Percentiles rank a stretch among this genome's conserved stretches.
Evolutionary conservation across 2,113 vertebrate species (phyloP).

Genomic region (Phrynocephalus versicolor): DNA sequence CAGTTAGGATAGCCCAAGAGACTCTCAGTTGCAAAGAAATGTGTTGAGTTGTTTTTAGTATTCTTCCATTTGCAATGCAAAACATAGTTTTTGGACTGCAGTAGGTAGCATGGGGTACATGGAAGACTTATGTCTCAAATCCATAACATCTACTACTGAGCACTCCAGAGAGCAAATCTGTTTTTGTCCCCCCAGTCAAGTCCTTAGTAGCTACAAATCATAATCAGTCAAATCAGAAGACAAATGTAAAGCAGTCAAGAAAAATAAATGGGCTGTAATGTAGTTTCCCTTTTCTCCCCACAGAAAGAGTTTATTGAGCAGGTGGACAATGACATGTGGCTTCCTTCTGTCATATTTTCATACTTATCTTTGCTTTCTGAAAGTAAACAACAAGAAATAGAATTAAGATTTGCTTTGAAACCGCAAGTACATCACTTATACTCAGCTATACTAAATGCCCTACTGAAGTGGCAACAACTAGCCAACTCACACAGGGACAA

Average conservation of each 20-base stretch:
- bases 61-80: constrained; percentile 61
- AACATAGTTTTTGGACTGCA: constrained; percentile 44
- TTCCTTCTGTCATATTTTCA: constrained; percentile 86
- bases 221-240: constrained; percentile 58
- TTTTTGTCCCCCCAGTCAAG: constrained; percentile 54
- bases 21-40: constrained; percentile 51
- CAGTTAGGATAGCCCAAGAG: constrained; percentile 59
- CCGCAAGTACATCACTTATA: not conserved
- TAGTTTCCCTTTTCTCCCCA: constrained; percentile 56
- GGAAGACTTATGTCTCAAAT: constrained; percentile 56
- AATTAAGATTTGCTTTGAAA: not conserved
- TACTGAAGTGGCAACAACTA: not conserved
- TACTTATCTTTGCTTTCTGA: constrained; percentile 97
- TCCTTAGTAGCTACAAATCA: constrained; percentile 52
- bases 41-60: constrained; percentile 51
- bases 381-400: constrained; percentile 58
- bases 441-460: not conserved
- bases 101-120: constrained; percentile 41
- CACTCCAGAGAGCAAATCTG: constrained; percentile 55
- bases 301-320: constrained; percentile 50
- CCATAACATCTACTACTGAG: constrained; percentile 61
- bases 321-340: constrained; percentile 35
- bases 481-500: not conserved
- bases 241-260: constrained; percentile 58
- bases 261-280: constrained; percentile 56